phyloP scores from a whole-genome alignment of 2,888 invertebrate species.

The Melikaiella ostensackeni region DNA sequence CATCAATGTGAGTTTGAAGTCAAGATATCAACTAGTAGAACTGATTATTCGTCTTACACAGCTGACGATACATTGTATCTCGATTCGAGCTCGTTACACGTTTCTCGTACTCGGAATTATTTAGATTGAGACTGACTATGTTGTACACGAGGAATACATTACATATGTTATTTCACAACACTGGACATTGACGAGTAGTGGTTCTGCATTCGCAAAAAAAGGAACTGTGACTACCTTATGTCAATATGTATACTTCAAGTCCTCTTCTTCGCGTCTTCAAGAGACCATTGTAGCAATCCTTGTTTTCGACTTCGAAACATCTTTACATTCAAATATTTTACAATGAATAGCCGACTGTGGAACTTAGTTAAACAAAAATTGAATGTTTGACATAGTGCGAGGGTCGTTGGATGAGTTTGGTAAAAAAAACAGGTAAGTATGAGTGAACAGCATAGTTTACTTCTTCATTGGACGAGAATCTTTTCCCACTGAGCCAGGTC shows the following conservation, averaged over 20 bases:
- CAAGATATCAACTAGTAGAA: background rate
- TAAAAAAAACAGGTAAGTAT: too few relatives aligned
- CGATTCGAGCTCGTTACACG: background rate
- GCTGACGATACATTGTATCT: slow-evolving; percentile 1
- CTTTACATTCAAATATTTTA: too few relatives aligned
- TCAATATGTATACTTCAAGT: background rate
- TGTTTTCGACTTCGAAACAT: background rate
- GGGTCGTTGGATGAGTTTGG: too few relatives aligned
- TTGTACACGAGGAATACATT: background rate
- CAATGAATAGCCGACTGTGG: too few relatives aligned
- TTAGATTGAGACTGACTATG: background rate
- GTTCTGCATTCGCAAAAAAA: background rate
- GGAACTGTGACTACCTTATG: background rate
- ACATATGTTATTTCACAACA: background rate
- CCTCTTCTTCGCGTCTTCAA: background rate
- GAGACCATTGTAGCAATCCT: background rate
- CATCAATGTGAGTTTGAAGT: background rate
- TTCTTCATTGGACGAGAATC: too few relatives aligned
- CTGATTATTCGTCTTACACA: background rate
- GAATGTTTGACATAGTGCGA: too few relatives aligned
- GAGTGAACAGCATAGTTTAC: too few relatives aligned
- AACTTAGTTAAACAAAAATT: too few relatives aligned
- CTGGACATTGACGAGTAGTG: background rate
- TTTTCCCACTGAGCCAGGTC: too few relatives aligned
- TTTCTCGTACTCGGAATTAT: background rate